Base-by-base conservation (phyloP, 1,140 invertebrate genomes). In the Popillia japonica region DNA sequence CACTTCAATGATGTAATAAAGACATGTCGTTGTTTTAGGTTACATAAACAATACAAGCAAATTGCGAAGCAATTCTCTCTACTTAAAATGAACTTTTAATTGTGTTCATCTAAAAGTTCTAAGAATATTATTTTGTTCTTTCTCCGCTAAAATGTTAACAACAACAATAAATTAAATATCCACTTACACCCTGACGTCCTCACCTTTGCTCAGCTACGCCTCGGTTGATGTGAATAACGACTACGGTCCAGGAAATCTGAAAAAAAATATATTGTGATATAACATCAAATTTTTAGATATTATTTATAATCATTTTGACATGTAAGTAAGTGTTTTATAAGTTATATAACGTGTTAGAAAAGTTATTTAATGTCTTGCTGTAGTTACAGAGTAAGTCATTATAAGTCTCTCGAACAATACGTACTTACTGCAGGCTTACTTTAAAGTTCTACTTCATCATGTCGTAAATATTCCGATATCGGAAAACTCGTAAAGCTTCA, bases 121-220 rank as follows among this genome's bases (percentile, higher is more conserved):
- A 68, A 27, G 22, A 27, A 68, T 23, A 34, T 23, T 8, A 68
- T 0, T 34, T 68, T 14, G 9, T 14, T n/a, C 0, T 17, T 22
- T 27, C 6, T 34, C 4, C 0, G 22, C 20, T 68, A 10, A 27
- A 68, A 68, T 0, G 7, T 68, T 68, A 68, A 68, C 61, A 27
- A 64, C 11, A 64, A 68, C 22, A 68, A 68, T 23, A 68, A 68
- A 27, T 68, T 68, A 23, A 68, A 22, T 68, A 68, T 68, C 27
- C 61, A 68, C 61, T 68, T 27, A 68, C 61, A 22, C 0, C 9
- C 22, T 68, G 61, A 68, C 22, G 27, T 68, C 22, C 61, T 27
- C 17, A 27, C 61, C 61, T 6, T 22, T 22, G 61, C 61, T 68
- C 22, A 6, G 11, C 9, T 34, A 14, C 20, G 61, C 22, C 59